Conservation (phyloP, 2,797 vertebrate species). For the Falco peregrinus region DNA sequence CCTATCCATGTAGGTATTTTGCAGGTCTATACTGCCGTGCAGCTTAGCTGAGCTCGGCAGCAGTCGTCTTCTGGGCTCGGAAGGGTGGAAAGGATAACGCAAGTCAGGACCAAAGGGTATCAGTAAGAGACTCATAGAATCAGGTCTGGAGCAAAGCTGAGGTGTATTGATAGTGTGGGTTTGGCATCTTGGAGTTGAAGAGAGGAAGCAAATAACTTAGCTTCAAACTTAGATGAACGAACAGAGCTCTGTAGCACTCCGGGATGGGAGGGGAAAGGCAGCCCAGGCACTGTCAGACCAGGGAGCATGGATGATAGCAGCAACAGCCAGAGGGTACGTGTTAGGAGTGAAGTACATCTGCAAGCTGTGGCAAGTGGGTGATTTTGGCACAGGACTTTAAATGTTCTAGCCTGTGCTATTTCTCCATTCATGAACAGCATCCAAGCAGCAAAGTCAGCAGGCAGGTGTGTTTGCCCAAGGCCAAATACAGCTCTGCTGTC, state of each 20-base stretch:
- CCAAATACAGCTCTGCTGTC: constrained; percentile 35
- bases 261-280: neutral
- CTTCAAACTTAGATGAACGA: neutral
- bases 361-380: neutral
- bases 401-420: neutral
- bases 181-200: neutral
- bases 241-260: neutral
- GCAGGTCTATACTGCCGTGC: neutral
- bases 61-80: neutral
- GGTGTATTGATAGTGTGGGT: neutral
- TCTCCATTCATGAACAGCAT: neutral
- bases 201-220: neutral
- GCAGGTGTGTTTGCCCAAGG: constrained; percentile 10
- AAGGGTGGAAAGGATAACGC: neutral
- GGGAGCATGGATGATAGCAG: neutral
- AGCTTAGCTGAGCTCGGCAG: neutral
- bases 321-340: neutral
- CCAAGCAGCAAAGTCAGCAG: constrained; percentile 18
- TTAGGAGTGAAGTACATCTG: neutral
- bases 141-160: neutral
- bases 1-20: neutral
- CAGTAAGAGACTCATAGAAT: neutral
- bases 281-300: neutral
- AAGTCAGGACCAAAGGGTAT: neutral
- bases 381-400: neutral